Evolutionary conservation across 2,888 invertebrate genomes (phyloP).

Genomic region (Pseudococcus viburni): DNA sequence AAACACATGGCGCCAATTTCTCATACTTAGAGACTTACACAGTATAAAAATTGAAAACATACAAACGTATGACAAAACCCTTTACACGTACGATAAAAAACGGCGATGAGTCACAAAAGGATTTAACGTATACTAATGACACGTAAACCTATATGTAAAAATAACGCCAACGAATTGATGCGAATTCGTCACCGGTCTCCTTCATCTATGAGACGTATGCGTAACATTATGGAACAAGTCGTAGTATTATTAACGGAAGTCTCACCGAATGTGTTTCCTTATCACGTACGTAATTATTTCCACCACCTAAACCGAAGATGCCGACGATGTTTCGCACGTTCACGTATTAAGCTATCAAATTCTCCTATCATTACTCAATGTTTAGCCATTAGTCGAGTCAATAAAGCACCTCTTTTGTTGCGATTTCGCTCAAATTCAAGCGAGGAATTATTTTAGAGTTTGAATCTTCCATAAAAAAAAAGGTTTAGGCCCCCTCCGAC

Average conservation of each 20-base stretch:
- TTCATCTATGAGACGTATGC: neutral
- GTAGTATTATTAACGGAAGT: slow-evolving; percentile 10
- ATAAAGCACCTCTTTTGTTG: no score
- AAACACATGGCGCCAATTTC: slow-evolving; percentile 48
- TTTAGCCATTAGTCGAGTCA: no score
- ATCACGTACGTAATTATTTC: slow-evolving; percentile 32
- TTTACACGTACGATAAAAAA: neutral
- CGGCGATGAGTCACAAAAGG: slow-evolving; percentile 26
- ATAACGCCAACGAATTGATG: slow-evolving; percentile 44
- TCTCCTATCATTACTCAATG: neutral
- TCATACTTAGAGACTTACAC: neutral
- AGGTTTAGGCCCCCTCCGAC: no score
- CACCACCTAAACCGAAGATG: neutral
- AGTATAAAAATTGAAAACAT: neutral
- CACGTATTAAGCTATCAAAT: neutral
- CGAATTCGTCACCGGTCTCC: neutral
- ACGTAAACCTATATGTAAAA: slow-evolving; percentile 53
- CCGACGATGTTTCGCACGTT: neutral
- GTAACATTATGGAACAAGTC: neutral
- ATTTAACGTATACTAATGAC: slow-evolving; percentile 14
- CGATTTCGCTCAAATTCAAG: no score
- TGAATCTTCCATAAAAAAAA: no score
- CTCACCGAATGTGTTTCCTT: neutral
- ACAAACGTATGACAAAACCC: slow-evolving; percentile 25
- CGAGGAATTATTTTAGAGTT: no score